These are phyloP conservation scores for Coreoperca whiteheadi DNA, from an alignment of 2,113 vertebrate genomes.

Conservation along the genomic window DNA sequence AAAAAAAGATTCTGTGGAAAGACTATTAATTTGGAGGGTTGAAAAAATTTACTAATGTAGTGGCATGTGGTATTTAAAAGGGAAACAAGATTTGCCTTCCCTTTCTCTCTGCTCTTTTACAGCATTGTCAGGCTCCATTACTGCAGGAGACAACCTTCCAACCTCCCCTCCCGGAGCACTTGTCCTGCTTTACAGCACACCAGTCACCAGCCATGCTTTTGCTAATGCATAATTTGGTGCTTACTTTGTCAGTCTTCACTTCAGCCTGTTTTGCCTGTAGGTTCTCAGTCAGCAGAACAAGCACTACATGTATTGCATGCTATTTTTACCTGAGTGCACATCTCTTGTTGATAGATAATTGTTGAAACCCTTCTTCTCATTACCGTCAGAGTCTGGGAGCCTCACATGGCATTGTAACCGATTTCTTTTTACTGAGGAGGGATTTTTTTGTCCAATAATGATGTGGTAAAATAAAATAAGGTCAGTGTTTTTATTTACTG, in stretches of 20 bases:
- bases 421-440: neutral
- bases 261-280: constrained; percentile 57
- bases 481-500: constrained; percentile 33
- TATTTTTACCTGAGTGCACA: constrained; percentile 67
- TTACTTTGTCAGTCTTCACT: constrained; percentile 77
- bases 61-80: constrained; percentile 11
- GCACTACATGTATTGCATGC: constrained; percentile 51
- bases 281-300: constrained; percentile 69
- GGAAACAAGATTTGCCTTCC: constrained; percentile 23
- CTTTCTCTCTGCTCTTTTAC: constrained; percentile 37
- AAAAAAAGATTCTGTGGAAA: no score
- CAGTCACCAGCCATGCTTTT: constrained; percentile 58
- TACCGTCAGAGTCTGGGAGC: constrained; percentile 56
- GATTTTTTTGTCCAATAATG: constrained; percentile 2
- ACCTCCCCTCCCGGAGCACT: constrained; percentile 46
- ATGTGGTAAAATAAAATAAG: constrained; percentile 35
- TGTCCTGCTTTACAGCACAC: constrained; percentile 53
- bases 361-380: constrained; percentile 59
- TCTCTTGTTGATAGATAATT: constrained; percentile 69
- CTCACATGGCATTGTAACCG: constrained; percentile 19
- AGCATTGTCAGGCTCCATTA: constrained; percentile 57
- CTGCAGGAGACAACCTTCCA: constrained; percentile 54
- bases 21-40: neutral
- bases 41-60: constrained; percentile 14
- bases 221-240: constrained; percentile 73